Evolutionary conservation across 2,113 vertebrate genomes (phyloP).

Genomic region (Catharus bicknelli): DNA sequence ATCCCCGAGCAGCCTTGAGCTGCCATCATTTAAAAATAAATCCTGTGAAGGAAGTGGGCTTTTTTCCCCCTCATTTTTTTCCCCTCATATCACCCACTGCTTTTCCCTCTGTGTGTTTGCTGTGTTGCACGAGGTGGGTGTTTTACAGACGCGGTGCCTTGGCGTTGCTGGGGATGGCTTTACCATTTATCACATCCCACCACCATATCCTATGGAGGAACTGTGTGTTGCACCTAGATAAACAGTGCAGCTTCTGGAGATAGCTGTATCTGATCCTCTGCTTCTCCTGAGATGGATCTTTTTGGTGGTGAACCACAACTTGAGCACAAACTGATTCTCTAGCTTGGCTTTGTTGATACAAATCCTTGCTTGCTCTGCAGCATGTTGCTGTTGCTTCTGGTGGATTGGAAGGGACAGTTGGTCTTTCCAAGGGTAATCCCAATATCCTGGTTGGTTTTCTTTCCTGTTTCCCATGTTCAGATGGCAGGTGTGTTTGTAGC

Average conservation of each 20-base stretch:
- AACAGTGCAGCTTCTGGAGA: not conserved
- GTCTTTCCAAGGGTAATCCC: not conserved
- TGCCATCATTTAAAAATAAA: conserved; percentile 32
- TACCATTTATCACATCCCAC: not conserved
- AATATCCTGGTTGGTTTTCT: not conserved
- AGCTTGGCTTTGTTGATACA: rapidly evolving
- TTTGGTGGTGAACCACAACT: not conserved
- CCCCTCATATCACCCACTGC: not conserved
- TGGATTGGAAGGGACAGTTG: not conserved
- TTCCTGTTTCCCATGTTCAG: not conserved
- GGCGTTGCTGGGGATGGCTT: not conserved
- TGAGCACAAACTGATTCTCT: not conserved
- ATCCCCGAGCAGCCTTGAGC: not conserved
- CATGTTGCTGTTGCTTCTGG: rapidly evolving
- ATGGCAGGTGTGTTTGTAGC: not conserved
- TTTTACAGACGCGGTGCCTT: not conserved
- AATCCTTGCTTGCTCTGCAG: not conserved
- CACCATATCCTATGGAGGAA: not conserved
- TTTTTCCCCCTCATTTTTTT: not conserved
- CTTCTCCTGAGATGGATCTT: not conserved
- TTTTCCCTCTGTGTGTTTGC: not conserved
- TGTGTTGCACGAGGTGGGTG: not conserved
- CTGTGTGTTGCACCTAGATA: not conserved
- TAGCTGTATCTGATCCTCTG: not conserved
- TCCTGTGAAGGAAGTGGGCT: not conserved